Percentiles rank a stretch among this genome's conserved stretches.
Evolutionary conservation across 1,140 invertebrate species (phyloP).

Genomic region (Diprion similis): DNA sequence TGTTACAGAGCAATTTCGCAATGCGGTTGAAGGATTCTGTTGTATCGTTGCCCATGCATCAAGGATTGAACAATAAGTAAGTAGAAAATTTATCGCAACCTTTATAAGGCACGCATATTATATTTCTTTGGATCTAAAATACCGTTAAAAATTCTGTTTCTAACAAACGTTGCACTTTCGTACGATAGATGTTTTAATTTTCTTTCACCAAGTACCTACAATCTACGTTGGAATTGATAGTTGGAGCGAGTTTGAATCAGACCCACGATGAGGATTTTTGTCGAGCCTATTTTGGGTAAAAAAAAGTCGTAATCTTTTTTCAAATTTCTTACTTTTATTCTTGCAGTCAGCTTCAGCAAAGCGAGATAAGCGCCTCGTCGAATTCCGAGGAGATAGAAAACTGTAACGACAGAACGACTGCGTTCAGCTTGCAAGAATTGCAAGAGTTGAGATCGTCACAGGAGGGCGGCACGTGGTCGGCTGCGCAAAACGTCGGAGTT

Average conservation of each 20-base stretch:
- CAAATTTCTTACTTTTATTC: background rate
- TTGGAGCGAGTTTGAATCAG: constrained; percentile 18
- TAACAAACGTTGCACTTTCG: background rate
- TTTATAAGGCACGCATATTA: background rate
- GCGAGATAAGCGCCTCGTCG: constrained; percentile 26
- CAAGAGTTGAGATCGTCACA: constrained; percentile 50
- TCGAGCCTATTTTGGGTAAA: too few species aligned
- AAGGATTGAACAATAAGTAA: constrained; percentile 57
- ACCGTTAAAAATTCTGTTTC: background rate
- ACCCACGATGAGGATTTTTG: background rate
- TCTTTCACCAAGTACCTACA: constrained; percentile 20
- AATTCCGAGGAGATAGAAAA: constrained; percentile 44
- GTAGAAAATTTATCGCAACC: constrained; percentile 25
- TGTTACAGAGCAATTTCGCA: constrained; percentile 30
- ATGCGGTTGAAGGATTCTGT: constrained; percentile 58
- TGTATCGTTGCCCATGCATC: constrained; percentile 44
- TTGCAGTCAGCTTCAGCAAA: constrained; percentile 46
- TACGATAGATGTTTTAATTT: background rate
- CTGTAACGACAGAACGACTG: constrained; percentile 38
- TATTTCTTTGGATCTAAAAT: background rate
- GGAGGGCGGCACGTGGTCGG: constrained; percentile 53
- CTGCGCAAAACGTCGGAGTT: constrained; percentile 32
- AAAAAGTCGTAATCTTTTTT: too few species aligned
- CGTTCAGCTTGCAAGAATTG: constrained; percentile 15
- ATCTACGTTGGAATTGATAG: constrained; percentile 29